Conservation (phyloP, 1,140 invertebrate genomes). For the Brachionus manjavacas region DNA sequence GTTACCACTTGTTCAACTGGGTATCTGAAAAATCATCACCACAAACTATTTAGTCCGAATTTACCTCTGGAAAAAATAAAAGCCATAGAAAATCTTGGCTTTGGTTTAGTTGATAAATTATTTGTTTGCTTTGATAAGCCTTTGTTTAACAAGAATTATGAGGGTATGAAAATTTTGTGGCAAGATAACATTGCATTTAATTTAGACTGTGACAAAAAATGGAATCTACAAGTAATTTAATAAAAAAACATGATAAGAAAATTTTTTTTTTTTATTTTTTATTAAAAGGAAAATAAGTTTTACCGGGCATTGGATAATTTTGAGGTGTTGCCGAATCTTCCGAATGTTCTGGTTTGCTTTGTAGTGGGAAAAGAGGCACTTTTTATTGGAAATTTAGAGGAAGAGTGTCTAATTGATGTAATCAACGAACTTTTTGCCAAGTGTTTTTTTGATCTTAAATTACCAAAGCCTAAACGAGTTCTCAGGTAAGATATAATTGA, state of each 20-base stretch:
- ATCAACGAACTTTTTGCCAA: constrained; percentile 1
- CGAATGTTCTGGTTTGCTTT: constrained; percentile 23
- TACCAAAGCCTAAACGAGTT: constrained; percentile 1
- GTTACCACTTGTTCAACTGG: background rate
- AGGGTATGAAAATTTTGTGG: constrained; percentile 29
- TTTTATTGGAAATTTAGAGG: constrained; percentile 27
- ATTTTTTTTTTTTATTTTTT: background rate
- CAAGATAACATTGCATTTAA: background rate
- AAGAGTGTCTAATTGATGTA: constrained; percentile 29
- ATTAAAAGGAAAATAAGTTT: background rate
- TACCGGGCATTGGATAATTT: constrained; percentile 31
- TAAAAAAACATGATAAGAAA: background rate
- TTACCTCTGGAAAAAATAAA: constrained; percentile 21
- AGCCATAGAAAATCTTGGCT: constrained; percentile 38
- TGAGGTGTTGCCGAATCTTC: background rate
- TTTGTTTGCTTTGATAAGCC: constrained; percentile 3
- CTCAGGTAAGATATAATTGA: background rate
- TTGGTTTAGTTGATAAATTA: constrained; percentile 32
- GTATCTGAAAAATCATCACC: background rate
- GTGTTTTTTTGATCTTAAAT: background rate
- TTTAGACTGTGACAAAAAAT: background rate
- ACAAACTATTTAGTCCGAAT: background rate
- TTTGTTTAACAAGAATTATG: constrained; percentile 7
- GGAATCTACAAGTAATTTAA: background rate
- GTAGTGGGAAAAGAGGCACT: constrained; percentile 22